A percentile compares a stretch with the other conserved stretches of the same genome.
These are phyloP conservation scores for Cygnus olor DNA, from an alignment of 2,797 vertebrate genomes.

Conservation along the genomic window DNA sequence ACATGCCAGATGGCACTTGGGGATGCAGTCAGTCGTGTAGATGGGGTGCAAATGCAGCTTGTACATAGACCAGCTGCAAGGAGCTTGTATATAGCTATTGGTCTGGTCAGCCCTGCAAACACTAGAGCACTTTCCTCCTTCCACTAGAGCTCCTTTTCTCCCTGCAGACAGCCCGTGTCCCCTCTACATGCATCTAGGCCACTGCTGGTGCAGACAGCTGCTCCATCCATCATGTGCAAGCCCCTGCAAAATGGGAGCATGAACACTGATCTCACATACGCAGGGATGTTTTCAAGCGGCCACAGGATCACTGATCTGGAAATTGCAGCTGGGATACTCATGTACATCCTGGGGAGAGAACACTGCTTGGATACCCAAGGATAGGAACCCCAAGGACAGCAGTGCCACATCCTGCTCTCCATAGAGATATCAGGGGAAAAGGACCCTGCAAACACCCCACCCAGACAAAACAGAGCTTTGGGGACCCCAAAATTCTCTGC, in stretches of 20 bases:
- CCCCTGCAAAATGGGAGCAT: accelerated
- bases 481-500: not conserved
- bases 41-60: not conserved
- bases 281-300: accelerated
- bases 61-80: not conserved
- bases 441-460: not conserved
- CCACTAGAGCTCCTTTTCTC: not conserved
- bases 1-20: not conserved
- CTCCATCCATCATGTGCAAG: accelerated
- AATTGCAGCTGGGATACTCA: accelerated
- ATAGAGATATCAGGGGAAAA: not conserved
- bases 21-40: not conserved
- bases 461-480: accelerated
- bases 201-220: accelerated
- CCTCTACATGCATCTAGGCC: accelerated
- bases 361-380: not conserved
- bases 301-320: not conserved
- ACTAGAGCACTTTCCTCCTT: not conserved
- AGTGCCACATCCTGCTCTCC: accelerated
- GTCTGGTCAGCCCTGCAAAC: not conserved
- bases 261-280: accelerated
- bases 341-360: accelerated
- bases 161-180: not conserved
- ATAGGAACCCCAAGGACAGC: not conserved
- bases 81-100: accelerated